Percentiles rank a stretch among this genome's conserved stretches.
phyloP scores from a whole-genome alignment of 2,797 vertebrate genomes.

The Chiloscyllium punctatum region DNA sequence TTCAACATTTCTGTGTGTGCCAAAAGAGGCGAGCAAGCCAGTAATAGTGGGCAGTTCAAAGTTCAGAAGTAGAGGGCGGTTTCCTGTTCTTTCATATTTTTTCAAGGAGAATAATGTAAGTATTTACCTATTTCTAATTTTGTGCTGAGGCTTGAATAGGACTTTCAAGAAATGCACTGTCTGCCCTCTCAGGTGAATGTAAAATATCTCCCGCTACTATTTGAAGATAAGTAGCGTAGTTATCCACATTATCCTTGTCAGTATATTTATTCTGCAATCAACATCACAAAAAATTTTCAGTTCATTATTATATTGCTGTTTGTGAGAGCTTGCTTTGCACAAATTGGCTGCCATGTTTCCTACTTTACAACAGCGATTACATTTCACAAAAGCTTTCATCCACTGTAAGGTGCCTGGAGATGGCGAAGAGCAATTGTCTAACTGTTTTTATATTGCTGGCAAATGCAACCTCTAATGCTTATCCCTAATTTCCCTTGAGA shows the following conservation, averaged over 20 bases:
- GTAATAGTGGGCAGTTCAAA: slow-evolving; percentile 65
- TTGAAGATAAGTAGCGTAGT: not conserved
- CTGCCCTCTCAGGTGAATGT: not conserved
- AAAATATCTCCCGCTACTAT: not conserved
- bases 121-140: slow-evolving; percentile 26
- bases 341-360: not conserved
- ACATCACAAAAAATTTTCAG: not conserved
- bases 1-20: slow-evolving; percentile 60
- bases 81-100: slow-evolving; percentile 69
- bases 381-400: not conserved
- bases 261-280: not conserved
- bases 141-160: not conserved
- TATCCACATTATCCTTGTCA: not conserved
- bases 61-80: slow-evolving; percentile 69
- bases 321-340: not conserved
- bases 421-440: not conserved
- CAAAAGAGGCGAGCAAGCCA: slow-evolving; percentile 54
- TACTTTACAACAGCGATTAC: not conserved
- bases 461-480: not conserved
- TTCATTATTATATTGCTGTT: not conserved
- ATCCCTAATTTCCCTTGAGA: not conserved
- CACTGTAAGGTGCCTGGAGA: not conserved
- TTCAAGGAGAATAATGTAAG: slow-evolving; percentile 66
- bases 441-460: not conserved
- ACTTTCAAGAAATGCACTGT: not conserved